Base-by-base conservation (phyloP, 2,888 invertebrate genomes). In the Epinotia brunnichana region DNA sequence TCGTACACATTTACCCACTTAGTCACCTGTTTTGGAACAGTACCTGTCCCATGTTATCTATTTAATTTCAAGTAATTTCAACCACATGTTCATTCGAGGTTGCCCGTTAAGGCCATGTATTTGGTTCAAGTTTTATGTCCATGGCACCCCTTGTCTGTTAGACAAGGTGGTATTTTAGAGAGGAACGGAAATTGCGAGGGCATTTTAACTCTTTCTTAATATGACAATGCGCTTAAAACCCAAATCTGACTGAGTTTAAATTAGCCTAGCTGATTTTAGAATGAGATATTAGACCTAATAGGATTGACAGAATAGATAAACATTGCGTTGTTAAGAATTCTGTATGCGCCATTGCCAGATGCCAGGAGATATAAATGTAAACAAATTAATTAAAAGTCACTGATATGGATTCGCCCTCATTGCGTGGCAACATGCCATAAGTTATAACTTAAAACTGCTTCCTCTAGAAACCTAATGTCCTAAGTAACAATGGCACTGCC, bases 391-490 rank as follows among this genome's bases (percentile, higher is more conserved):
- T 63, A 54, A 66, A 44, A 24, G 21, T 41, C 19, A 56, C 11
- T 56, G 56, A 19, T 29, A 41, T 39, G 53, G 59, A 64, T 77
- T 81, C 82, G 80, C 82, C 82, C 84, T n/a, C 62, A 80, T 85
- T 76, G 86, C 87, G 85, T 85, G 83, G 81, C 76, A 71, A 61
- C 78, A 74, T 76, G 78, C 80, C 82, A 79, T 83, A 81, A 76
- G 74, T 77, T 62, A 68, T 70, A 73, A 68, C 59, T 24, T 24
- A 41, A 66, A 56, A 41, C 54, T 11, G 3, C 10, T 17, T 41
- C 2, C 21, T 9, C 11, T 24, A 66, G 3, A 56, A 17, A 7
- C 41, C 41, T 2, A 56, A 56, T 2, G 41, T 24, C 41, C 2
- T 66, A 66, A 56, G 54, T 41, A n/a, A 56, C 54, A 54, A 21